A percentile compares a stretch with the other conserved stretches of the same genome.
Conservation (phyloP, 2,113 vertebrate species). For the Vulpes lagopus region DNA sequence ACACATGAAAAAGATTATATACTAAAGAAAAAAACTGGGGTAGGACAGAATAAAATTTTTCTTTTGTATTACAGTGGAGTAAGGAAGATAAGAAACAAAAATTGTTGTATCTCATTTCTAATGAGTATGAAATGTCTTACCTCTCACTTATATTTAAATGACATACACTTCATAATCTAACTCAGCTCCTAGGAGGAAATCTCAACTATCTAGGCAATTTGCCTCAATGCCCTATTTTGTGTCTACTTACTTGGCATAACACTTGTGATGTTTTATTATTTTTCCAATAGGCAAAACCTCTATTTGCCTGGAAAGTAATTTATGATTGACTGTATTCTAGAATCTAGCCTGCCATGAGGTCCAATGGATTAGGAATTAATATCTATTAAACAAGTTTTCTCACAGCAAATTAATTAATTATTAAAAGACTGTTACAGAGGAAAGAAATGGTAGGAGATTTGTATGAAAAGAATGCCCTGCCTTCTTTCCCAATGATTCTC, state of each 20-base stretch:
- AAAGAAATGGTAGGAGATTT: background rate
- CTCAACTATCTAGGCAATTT: rapidly evolving
- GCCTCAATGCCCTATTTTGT: background rate
- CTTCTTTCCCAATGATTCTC: background rate
- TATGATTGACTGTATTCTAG: background rate
- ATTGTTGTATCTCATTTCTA: background rate
- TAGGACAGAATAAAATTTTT: background rate
- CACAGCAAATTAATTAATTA: background rate
- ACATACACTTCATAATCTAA: background rate
- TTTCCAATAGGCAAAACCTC: background rate
- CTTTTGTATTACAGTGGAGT: background rate
- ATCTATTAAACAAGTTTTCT: background rate
- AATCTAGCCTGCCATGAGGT: background rate
- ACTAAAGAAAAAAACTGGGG: background rate
- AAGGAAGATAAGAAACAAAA: background rate
- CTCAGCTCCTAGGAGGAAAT: background rate
- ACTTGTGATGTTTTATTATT: background rate
- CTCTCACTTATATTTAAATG: background rate
- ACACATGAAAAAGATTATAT: background rate
- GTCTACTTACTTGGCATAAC: background rate
- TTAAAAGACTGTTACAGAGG: background rate
- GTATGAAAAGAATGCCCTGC: background rate
- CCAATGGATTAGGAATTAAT: background rate
- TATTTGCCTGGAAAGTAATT: background rate
- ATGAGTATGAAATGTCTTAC: background rate